A percentile compares a stretch with the other conserved stretches of the same genome.
Evolutionary conservation across 2,797 vertebrate genomes (phyloP).

Genomic region (Taeniopygia guttata): DNA sequence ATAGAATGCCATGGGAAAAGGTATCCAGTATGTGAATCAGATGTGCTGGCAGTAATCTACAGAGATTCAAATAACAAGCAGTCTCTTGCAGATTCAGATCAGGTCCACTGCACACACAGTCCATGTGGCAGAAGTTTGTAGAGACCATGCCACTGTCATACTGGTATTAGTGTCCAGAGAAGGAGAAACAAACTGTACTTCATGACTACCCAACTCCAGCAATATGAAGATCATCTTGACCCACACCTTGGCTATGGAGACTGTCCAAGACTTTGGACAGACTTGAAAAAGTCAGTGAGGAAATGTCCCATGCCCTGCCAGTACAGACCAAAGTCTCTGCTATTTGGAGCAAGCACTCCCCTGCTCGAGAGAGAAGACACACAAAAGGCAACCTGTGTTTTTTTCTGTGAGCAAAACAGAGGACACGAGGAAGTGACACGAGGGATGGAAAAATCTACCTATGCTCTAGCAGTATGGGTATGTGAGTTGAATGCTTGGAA

Average conservation of each 20-base stretch:
- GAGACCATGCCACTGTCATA: not conserved
- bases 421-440: not conserved
- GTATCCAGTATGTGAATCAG: not conserved
- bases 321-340: not conserved
- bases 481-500: not conserved
- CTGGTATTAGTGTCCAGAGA: too few species aligned
- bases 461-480: not conserved
- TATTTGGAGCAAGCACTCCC: rapidly evolving
- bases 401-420: not conserved
- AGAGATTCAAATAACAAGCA: not conserved
- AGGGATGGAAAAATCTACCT: not conserved
- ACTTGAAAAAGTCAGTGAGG: not conserved
- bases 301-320: not conserved
- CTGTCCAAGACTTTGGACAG: not conserved
- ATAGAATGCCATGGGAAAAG: not conserved
- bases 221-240: not conserved
- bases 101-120: not conserved
- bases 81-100: not conserved
- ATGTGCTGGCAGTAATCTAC: not conserved
- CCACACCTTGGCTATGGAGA: rapidly evolving
- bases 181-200: not conserved
- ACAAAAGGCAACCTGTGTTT: not conserved
- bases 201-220: not conserved
- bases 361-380: not conserved
- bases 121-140: not conserved